Evolutionary conservation across 2,888 invertebrate species (phyloP), one percentile per base, ranked within the genome.

Genomic region (Andrena hattorfiana): DNA sequence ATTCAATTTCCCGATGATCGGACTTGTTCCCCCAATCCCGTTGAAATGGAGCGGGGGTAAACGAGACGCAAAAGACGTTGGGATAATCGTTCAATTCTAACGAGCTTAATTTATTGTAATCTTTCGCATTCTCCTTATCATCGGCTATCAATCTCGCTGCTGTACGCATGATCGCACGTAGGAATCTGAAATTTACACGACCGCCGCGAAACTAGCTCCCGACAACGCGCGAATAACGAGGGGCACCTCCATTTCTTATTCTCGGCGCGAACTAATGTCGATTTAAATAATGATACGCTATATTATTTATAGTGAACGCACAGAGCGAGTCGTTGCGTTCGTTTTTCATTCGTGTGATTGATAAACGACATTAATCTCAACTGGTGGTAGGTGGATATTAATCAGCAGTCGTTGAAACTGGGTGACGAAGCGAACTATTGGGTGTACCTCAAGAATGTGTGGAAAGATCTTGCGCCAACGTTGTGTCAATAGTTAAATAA

Each of bases 211-310:
- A 35, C 69, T 28, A 42, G 59, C 35, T n/a, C 7, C 23, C 23
- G 51, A 67, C 49, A 48, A 66, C 30, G 23, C 1, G 26, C 59
- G 35, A 56, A 42, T 69, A 20, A 42, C 42, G 35, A 5, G 13
- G 23, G n/a, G 48, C 59, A 60, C 59, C 26, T 48, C n/a, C 59
- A 35, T 59, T 70, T 59, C 70, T 59, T 60, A 60, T 23, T 70
- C 42, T 8, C 10, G 42, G 42, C 59, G 59, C 59, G 42, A 59
- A 28, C 59, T n/a, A 28, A 28, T 20, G 70, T 20, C 59, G 42
- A 70, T 70, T 70, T 70, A 70, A 70, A 70, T 70, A 59, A 70
- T 54, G 70, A 59, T 28, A 42, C 59, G 26, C 59, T 23, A 32
- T 60, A 60, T 70, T 60, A 70, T 70, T 70, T 35, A 70, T 59